Percentiles rank a stretch among this genome's conserved stretches.
Conservation (phyloP, 2,113 vertebrate genomes). For the Monopterus albus region DNA sequence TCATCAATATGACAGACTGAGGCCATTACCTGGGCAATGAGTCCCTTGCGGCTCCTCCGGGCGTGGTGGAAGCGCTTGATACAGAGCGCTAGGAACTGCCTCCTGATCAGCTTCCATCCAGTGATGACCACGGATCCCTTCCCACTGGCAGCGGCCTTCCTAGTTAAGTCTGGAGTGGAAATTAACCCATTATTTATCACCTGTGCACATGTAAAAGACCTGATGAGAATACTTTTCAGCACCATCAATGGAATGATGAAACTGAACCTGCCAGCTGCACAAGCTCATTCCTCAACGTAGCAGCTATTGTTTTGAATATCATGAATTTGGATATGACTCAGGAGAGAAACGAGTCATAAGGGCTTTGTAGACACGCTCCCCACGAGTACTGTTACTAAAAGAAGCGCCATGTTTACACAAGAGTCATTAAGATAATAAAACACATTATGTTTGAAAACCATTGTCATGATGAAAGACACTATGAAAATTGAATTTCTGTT, state of each 20-base stretch:
- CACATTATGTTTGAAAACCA: conserved; percentile 20
- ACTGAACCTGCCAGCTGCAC: conserved; percentile 37
- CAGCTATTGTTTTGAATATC: not conserved
- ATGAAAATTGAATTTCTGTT: conserved; percentile 22
- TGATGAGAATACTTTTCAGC: conserved; percentile 16
- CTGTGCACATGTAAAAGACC: conserved; percentile 31
- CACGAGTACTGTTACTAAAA: not conserved
- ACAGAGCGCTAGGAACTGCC: conserved; percentile 94
- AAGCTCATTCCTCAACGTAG: conserved; percentile 18
- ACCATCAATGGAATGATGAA: conserved; percentile 47
- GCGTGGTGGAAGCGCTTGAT: conserved; percentile 97
- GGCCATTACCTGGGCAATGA: conserved; percentile 94
- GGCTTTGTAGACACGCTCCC: not conserved
- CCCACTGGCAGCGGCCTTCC: conserved; percentile 84
- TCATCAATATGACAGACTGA: conserved; percentile 72
- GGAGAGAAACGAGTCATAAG: conserved; percentile 1
- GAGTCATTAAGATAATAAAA: conserved; percentile 23
- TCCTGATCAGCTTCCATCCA: conserved; percentile 90
- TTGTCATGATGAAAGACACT: conserved; percentile 4
- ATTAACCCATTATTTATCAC: conserved; percentile 50
- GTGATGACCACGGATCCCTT: conserved; percentile 90
- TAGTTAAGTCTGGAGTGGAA: conserved; percentile 84
- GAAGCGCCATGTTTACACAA: not conserved
- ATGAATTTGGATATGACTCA: not conserved
- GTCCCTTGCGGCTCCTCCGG: conserved; percentile 93